Evolutionary conservation across 2,888 invertebrate genomes (phyloP).

Genomic region (Dorcus hopei): DNA sequence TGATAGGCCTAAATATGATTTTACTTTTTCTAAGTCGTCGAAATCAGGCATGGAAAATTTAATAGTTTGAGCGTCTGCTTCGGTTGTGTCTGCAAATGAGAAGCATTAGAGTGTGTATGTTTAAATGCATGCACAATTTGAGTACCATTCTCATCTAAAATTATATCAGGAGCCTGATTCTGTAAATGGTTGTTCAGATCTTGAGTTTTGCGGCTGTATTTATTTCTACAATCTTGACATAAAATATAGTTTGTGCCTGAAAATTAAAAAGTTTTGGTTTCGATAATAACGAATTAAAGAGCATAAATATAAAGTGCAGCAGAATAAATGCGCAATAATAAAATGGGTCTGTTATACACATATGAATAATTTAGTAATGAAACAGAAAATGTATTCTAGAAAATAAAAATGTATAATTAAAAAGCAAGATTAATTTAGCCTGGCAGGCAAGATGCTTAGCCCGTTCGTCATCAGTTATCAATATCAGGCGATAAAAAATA

Average conservation of each 20-base stretch:
- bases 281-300: background rate
- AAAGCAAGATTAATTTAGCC: too few relatives aligned
- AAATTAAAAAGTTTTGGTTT: background rate
- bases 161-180: constrained; percentile 46
- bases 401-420: too few relatives aligned
- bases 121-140: background rate
- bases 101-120: background rate
- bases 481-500: too few relatives aligned
- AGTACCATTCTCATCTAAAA: constrained; percentile 42
- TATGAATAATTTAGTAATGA: too few relatives aligned
- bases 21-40: constrained; percentile 39
- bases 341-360: too few relatives aligned
- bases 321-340: too few relatives aligned
- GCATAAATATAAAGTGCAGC: too few relatives aligned
- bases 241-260: constrained; percentile 21
- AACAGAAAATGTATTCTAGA: too few relatives aligned
- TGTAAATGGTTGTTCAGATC: constrained; percentile 27
- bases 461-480: too few relatives aligned
- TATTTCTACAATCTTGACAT: background rate
- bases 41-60: constrained; percentile 36
- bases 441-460: too few relatives aligned
- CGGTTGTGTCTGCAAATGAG: constrained; percentile 36
- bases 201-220: constrained; percentile 7
- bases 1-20: constrained; percentile 42
- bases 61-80: constrained; percentile 38